Evolutionary conservation across 2,797 vertebrate genomes (phyloP), one percentile per base, ranked within the genome.

Genomic region (Cuculus canorus): DNA sequence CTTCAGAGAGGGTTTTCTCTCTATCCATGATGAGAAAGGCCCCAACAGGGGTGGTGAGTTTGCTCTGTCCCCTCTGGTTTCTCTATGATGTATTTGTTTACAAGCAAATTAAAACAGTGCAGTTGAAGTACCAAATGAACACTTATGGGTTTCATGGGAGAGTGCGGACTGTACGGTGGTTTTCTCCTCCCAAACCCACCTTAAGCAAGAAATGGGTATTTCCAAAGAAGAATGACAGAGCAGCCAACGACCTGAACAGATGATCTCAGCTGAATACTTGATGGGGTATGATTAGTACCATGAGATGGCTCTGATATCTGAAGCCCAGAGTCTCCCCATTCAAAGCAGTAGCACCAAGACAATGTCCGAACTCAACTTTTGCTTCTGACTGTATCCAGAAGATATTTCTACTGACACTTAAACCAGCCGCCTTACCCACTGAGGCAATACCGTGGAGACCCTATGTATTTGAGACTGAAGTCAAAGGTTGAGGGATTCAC

Each of bases 161-260:
- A 82, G 11, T 50, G 43, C 18, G 23, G 15, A 32, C 24, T 25
- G 10, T 1, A 9, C 0, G 2, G 7, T n/a, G 37, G 41, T 77
- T 54, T 88, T 80, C 66, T 86, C 25, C 48, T 84, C 57, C 54
- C 25, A 92, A 65, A 68, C 6, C 50, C 50, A 54, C 15, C 7
- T 68, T 65, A 56, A 92, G 56, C 11, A 50, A 27, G 16, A 52
- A 63, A 10, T 3, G 17, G 17, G 17, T 47, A 45, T 80, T 93
- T 86, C 50, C 1, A 1, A 91, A 39, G 75, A 91, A 82, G 53
- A 64, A 22, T 0, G 0, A 32, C 1, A 17, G 60, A 75, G 21
- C 45, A 68, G 53, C 28, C 72, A 70, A 37, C 0, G 0, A 71
- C 30, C 70, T 54, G 85, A 86, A 61, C 24, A 47, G 65, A 75